phyloP scores from a whole-genome alignment of 2,797 vertebrate species.

The Acomys russatus region DNA sequence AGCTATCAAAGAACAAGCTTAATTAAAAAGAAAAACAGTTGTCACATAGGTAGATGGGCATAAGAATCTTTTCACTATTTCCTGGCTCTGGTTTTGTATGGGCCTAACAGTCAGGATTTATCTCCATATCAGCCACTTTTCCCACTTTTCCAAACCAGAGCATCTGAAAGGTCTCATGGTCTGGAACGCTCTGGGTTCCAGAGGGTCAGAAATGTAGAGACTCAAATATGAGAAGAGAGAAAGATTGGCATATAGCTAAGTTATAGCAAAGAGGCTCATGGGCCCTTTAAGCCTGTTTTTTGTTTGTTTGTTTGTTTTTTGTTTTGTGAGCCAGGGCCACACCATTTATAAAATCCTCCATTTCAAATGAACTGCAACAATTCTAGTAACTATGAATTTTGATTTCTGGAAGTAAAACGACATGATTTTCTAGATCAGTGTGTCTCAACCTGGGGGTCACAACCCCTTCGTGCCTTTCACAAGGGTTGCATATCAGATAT shows the following conservation, averaged over 20 bases:
- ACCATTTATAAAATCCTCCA: not conserved
- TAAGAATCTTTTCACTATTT: too few species aligned
- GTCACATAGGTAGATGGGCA: too few species aligned
- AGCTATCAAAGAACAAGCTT: too few species aligned
- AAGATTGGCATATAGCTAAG: not conserved
- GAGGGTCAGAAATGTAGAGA: not conserved
- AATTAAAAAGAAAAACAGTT: too few species aligned
- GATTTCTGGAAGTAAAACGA: not conserved
- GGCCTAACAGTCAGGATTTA: too few species aligned
- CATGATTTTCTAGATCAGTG: not conserved
- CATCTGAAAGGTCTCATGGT: not conserved
- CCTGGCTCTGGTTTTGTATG: too few species aligned
- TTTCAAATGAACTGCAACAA: not conserved
- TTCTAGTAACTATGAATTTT: not conserved
- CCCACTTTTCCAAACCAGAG: not conserved
- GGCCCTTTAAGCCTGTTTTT: not conserved
- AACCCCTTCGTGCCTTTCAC: not conserved
- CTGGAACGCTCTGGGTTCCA: not conserved
- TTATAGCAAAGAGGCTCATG: not conserved
- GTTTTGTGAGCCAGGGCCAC: not conserved
- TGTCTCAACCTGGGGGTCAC: not conserved
- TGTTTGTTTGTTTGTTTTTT: too few species aligned
- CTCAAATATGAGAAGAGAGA: not conserved
- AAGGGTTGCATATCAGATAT: not conserved
- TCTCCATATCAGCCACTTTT: too few species aligned